These are phyloP conservation scores for Agrotis ipsilon DNA, from an alignment of 2,888 invertebrate species.

Conservation along the genomic window DNA sequence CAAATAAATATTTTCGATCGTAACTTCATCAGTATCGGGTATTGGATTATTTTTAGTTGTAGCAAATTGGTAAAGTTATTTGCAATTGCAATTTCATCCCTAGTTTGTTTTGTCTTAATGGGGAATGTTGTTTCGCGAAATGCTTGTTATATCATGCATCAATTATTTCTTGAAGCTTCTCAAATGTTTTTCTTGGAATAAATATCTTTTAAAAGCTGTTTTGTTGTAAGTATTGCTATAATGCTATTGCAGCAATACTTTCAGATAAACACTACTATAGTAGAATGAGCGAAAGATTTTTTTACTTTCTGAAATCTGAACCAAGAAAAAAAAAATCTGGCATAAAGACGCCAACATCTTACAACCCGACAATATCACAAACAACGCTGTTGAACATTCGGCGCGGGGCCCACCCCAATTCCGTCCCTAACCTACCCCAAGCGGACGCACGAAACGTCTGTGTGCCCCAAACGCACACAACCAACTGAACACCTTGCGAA, in stretches of 20 bases:
- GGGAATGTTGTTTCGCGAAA: not conserved
- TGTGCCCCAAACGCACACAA: slow-evolving; percentile 63
- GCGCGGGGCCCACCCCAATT: slow-evolving; percentile 86
- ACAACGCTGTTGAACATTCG: slow-evolving; percentile 88
- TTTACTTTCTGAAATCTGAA: too few relatives aligned
- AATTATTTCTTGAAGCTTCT: slow-evolving; percentile 5
- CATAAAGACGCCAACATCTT: slow-evolving; percentile 51
- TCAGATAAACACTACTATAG: not conserved
- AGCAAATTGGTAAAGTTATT: slow-evolving; percentile 2
- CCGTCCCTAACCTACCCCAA: slow-evolving; percentile 88
- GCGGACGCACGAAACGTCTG: slow-evolving; percentile 68
- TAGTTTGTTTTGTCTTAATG: not conserved
- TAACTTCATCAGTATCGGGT: not conserved
- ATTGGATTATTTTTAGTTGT: not conserved
- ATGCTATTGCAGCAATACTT: too few relatives aligned
- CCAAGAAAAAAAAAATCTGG: not conserved
- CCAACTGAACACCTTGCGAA: slow-evolving; percentile 66
- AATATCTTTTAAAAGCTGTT: not conserved
- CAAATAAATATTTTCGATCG: not conserved
- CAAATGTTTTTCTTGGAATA: slow-evolving; percentile 5
- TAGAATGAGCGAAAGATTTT: not conserved
- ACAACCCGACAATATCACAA: slow-evolving; percentile 77
- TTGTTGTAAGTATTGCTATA: too few relatives aligned
- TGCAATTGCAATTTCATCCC: slow-evolving; percentile 19
- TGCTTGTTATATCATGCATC: slow-evolving; percentile 9